Evolutionary conservation across 2,797 vertebrate species (phyloP), one percentile per base, ranked within the genome.

Genomic region (Lagorchestes hirsutus): DNA sequence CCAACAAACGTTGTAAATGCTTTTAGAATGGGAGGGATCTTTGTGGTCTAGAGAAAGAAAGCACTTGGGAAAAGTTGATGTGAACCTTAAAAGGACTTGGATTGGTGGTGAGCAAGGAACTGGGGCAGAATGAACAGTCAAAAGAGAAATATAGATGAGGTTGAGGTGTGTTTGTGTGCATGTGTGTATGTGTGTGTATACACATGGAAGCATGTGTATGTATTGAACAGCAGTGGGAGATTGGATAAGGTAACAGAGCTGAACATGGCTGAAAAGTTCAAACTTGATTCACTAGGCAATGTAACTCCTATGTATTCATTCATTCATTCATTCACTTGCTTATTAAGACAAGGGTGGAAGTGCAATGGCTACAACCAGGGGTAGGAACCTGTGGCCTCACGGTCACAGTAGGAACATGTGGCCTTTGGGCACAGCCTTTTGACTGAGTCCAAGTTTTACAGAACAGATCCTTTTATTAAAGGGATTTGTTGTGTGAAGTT

Each of bases 1-100:
- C 6, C 18, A 82, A 46, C 22, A 40, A 24, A 82, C 14, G 34
- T 59, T 31, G 59, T 3, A 46, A 46, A 82, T 46, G 24, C 3
- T 82, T 96, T 95, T n/a, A 46, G 67, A 96, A 96, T 91, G 82
- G 54, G 54, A 94, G 92, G 95, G 62, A 93, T 74, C 54, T 28
- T 58, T 62, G 10, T 95, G 67, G 93, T 92, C 94, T 96, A 62
- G 34, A 40, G 34, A 74, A 52, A 40, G 34, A 40, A 74, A 74
- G 16, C n/a, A 22, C 13, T 46, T 40, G 16, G 67, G 67, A 46
- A 55, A 34, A 3, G 90, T 55, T 0, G 14, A 16, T 54, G 54
- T 22, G 52, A 96, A 46, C 6, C 16, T 40, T 50, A 59, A 90
- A 50, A 31, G 4, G 10, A 9, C 18, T 58, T 91, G n/a, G 40